Evolutionary conservation across 2,113 vertebrate species (phyloP), one percentile per base, ranked within the genome.

Genomic region (Capreolus pygargus): DNA sequence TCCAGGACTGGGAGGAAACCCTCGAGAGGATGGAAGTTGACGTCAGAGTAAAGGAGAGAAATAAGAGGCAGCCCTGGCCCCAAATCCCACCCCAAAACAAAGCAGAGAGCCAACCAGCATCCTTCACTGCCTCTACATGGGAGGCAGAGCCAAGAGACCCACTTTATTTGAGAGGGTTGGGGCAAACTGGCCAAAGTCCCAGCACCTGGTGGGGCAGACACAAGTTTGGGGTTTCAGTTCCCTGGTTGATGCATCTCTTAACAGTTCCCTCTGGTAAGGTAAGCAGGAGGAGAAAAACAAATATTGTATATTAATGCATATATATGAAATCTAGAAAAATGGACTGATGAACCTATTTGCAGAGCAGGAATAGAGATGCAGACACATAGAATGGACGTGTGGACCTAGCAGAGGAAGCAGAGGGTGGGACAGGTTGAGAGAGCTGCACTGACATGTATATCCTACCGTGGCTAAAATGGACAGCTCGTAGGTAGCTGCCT

Each of bases 101-200:
- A 89, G 36, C 43, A 19, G 7, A 6, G 2, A 67, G 61, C 58
- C 67, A 15, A 25, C 7, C 7, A 33, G n/a, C n/a, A 8, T 39
- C 36, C 27, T 4, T 19, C 30, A 47, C 55, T 10, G 1, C 11
- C 25, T 74, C 1, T 9, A 39, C 13, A 36, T 1, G 2, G 11
- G 2, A 21, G 16, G 39, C 45, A 47, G 9, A 17, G 58, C 0
- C 0, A 12, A 13, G 45, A n/a, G 47, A n/a, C 58, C 14, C 16
- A 7, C 39, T 15, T 17, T 7, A 47, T 30, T 23, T 50, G 16
- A 61, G 25, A 36, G 28, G 64, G 6, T 1, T 81, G n/a, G 36
- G 52, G 4, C n/a, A 55, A 54, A 50, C 12, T 17, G 55, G 5
- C 58, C 57, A 39, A 70, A 76, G 54, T 45, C n/a, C 7, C 2